Evolutionary conservation across 2,113 vertebrate species (phyloP).

Genomic region (Athene cunicularia): DNA sequence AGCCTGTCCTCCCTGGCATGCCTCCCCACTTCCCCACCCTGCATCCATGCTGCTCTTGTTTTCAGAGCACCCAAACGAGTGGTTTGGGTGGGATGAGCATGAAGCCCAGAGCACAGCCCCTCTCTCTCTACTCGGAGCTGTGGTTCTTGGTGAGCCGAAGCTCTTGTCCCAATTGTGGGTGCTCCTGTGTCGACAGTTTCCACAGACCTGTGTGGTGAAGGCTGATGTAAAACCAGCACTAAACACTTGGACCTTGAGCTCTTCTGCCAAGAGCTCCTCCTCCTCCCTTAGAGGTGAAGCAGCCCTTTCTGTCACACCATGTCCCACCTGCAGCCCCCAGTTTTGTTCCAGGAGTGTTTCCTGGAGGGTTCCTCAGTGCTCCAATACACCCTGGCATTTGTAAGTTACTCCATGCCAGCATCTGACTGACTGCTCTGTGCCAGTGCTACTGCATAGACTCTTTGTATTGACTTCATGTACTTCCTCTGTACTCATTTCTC

Average conservation of each 20-base stretch:
- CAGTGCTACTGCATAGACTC: neutral
- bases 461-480: neutral
- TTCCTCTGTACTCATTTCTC: neutral
- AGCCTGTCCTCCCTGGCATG: neutral
- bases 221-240: neutral
- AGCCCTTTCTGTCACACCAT: neutral
- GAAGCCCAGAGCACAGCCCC: neutral
- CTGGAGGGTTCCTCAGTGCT: neutral
- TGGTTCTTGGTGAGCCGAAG: neutral
- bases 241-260: neutral
- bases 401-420: neutral
- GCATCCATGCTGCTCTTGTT: neutral
- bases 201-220: neutral
- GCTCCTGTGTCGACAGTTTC: neutral
- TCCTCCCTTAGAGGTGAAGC: neutral
- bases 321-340: neutral
- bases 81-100: neutral
- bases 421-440: neutral
- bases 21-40: neutral
- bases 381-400: neutral
- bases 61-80: neutral
- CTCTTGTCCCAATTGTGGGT: neutral
- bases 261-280: neutral
- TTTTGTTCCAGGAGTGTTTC: neutral
- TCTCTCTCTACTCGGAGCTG: neutral